Percentiles rank a stretch among this genome's conserved stretches.
Conservation (phyloP, 2,888 invertebrate species). For the Syrista parreyssii region DNA sequence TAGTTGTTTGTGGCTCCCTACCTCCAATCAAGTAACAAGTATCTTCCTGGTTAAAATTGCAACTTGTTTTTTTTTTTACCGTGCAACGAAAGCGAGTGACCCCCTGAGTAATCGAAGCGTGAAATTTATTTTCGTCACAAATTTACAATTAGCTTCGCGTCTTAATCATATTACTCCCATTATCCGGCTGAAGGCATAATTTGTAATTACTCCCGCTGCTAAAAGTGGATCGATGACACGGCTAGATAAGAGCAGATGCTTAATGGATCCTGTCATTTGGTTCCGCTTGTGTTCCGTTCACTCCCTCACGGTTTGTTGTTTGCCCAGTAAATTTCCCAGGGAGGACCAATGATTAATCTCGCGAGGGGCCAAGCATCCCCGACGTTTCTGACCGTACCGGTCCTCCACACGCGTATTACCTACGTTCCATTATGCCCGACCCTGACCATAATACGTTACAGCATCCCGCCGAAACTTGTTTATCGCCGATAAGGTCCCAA, state of each 20-base stretch:
- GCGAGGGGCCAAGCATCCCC: not conserved
- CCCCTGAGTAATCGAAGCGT: not conserved
- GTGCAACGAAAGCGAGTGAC: not conserved
- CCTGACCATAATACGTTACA: not conserved
- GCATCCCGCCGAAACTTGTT: not conserved
- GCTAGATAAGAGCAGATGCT: constrained; percentile 5
- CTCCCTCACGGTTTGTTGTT: constrained; percentile 25
- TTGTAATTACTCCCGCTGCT: not conserved
- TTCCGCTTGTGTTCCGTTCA: constrained; percentile 27
- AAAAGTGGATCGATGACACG: constrained; percentile 2
- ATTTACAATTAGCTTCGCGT: not conserved
- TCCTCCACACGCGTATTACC: not conserved
- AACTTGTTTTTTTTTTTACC: not conserved
- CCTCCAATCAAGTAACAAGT: not conserved
- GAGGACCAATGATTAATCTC: constrained; percentile 32
- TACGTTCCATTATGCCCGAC: not conserved
- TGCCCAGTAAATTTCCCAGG: constrained; percentile 31
- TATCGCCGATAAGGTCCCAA: not conserved
- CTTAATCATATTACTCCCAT: constrained; percentile 1
- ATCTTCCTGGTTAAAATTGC: not conserved
- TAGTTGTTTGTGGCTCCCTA: not conserved
- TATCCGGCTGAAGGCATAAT: not conserved
- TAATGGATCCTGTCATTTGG: constrained; percentile 26
- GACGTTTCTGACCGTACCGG: not conserved
- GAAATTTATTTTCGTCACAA: not conserved